Evolutionary conservation across 2,888 invertebrate genomes (phyloP).

Genomic region (Drosophila tanythrix): DNA sequence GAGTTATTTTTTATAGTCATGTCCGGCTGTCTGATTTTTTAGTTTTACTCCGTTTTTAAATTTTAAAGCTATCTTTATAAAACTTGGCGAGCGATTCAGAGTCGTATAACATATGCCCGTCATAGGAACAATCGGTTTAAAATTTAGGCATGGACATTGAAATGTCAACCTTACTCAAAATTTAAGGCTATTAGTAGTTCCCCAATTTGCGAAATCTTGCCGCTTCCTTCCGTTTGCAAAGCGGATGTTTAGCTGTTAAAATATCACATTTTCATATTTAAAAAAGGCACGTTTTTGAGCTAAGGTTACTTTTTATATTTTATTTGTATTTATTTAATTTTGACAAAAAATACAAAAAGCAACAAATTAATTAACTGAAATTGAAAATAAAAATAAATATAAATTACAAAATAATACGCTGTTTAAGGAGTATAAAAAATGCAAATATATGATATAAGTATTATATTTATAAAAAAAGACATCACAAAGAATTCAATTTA

Average conservation of each 20-base stretch:
- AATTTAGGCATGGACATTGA: background rate
- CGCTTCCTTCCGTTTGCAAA: background rate
- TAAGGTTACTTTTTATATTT: background rate
- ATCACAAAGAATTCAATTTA: background rate
- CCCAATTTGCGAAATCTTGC: background rate
- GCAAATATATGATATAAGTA: background rate
- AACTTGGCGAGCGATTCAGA: background rate
- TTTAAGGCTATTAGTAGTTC: background rate
- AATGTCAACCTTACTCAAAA: background rate
- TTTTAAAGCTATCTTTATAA: background rate
- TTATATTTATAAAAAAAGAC: background rate
- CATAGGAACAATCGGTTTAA: background rate
- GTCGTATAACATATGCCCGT: background rate
- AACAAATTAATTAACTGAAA: background rate
- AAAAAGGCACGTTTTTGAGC: background rate
- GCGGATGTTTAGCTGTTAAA: background rate
- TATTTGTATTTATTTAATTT: background rate
- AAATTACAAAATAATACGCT: background rate
- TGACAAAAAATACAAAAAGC: background rate
- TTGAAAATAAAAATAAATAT: background rate
- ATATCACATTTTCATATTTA: background rate
- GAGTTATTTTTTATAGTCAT: background rate
- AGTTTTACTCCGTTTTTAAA: background rate
- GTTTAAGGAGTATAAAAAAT: background rate
- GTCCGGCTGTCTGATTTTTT: background rate